Conservation (phyloP, 1,140 invertebrate genomes). For the Stegodyphus mimosarum region DNA sequence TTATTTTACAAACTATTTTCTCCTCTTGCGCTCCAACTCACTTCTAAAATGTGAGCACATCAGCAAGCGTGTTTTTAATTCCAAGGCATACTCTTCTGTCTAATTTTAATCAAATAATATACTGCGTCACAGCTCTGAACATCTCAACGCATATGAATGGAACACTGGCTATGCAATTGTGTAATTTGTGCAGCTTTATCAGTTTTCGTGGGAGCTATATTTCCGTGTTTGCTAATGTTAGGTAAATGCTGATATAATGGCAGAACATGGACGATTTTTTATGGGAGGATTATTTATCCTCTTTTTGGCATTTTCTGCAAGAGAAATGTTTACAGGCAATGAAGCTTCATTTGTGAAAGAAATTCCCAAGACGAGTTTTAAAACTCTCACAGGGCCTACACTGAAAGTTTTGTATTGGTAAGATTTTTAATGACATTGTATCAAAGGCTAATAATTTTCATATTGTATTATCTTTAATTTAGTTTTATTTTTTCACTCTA, state of each 20-base stretch:
- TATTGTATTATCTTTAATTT: not conserved
- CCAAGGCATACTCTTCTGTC: no score
- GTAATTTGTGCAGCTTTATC: no score
- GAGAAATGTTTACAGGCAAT: slow-evolving; percentile 61
- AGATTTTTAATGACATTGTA: slow-evolving; percentile 54
- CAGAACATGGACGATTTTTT: slow-evolving; percentile 38
- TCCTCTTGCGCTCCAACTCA: no score
- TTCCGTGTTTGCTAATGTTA: not conserved
- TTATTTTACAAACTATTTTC: no score
- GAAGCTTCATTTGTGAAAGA: slow-evolving; percentile 64
- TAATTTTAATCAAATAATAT: no score
- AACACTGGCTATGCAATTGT: no score
- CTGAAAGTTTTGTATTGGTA: slow-evolving; percentile 73
- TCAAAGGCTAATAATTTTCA: not conserved
- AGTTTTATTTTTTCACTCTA: not conserved
- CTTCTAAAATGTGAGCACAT: no score
- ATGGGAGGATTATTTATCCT: slow-evolving; percentile 61
- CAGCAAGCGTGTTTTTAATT: no score
- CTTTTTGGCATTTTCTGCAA: slow-evolving; percentile 60
- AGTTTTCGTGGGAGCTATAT: no score
- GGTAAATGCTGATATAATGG: slow-evolving; percentile 9
- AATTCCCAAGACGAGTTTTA: slow-evolving; percentile 69
- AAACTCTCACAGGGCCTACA: slow-evolving; percentile 69
- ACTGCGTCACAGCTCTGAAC: no score
- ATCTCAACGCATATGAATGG: no score